Evolutionary conservation across 2,797 vertebrate species (phyloP).

Genomic region (Ibycter americanus): DNA sequence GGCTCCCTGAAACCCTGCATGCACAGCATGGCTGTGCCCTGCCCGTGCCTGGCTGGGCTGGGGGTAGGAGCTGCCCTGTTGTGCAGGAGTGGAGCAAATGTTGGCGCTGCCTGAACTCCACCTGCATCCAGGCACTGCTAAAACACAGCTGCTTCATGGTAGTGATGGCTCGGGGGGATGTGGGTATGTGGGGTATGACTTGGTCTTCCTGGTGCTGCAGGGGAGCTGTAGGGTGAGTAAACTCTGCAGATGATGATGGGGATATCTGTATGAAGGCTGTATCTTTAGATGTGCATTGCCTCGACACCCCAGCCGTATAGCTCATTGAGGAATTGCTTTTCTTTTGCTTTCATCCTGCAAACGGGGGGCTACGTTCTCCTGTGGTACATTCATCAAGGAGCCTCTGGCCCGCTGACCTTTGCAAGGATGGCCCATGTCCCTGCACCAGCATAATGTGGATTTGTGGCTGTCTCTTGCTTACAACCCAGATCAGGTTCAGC

Average conservation of each 20-base stretch:
- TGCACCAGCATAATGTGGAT: accelerated
- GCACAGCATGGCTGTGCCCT: accelerated
- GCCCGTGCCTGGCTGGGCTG: not conserved
- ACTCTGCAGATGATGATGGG: not conserved
- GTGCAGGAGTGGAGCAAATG: not conserved
- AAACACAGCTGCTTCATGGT: accelerated
- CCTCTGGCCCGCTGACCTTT: not conserved
- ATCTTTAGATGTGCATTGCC: not conserved
- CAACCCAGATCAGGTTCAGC: not conserved
- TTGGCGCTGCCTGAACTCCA: accelerated
- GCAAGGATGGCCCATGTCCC: not conserved
- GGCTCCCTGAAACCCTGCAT: not conserved
- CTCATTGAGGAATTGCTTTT: not conserved
- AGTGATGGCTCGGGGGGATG: accelerated
- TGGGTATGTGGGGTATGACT: not conserved
- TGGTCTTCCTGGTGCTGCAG: not conserved
- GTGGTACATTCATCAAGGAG: accelerated
- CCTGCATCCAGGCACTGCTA: not conserved
- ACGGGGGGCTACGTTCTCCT: accelerated
- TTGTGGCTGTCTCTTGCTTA: not conserved
- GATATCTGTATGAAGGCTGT: not conserved
- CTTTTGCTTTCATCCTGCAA: not conserved
- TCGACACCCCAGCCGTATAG: accelerated
- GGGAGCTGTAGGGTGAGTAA: not conserved
- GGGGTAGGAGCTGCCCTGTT: not conserved